phyloP scores from a whole-genome alignment of 2,797 vertebrate species.

The Zalophus californianus region DNA sequence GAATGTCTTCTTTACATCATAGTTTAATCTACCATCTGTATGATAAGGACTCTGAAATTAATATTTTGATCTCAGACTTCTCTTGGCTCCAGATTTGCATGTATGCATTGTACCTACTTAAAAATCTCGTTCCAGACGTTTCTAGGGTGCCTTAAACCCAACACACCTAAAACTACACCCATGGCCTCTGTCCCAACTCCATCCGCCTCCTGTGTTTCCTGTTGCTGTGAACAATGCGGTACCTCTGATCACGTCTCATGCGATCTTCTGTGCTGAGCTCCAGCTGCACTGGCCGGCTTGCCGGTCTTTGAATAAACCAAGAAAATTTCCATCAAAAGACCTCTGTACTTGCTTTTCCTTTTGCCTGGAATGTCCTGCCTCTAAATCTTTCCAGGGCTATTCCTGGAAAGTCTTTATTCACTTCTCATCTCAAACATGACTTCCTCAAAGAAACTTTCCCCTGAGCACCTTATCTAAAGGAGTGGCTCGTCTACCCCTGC shows the following conservation, averaged over 20 bases:
- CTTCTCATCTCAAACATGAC: slow-evolving; percentile 24
- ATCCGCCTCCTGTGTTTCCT: neutral
- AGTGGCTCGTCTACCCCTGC: neutral
- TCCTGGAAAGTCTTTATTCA: slow-evolving; percentile 8
- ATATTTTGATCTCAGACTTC: slow-evolving; percentile 42
- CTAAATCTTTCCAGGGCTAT: neutral
- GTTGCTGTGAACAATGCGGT: neutral
- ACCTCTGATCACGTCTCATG: neutral
- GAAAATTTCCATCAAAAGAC: neutral
- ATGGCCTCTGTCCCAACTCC: neutral
- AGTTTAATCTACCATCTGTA: slow-evolving; percentile 19
- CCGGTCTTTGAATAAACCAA: slow-evolving; percentile 31
- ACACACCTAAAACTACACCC: neutral
- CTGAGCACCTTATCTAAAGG: neutral
- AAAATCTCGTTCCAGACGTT: slow-evolving; percentile 55
- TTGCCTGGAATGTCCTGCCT: neutral
- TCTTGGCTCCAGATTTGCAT: slow-evolving; percentile 21
- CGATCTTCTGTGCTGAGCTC: neutral
- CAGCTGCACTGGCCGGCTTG: neutral
- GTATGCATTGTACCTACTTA: slow-evolving; percentile 36
- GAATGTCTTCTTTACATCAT: neutral
- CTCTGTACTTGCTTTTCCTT: neutral
- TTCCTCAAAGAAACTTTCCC: neutral
- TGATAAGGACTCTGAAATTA: slow-evolving; percentile 14
- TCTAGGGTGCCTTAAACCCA: slow-evolving; percentile 24